Evolutionary conservation across 2,888 invertebrate species (phyloP).

Genomic region (Mesorhabditis belari): DNA sequence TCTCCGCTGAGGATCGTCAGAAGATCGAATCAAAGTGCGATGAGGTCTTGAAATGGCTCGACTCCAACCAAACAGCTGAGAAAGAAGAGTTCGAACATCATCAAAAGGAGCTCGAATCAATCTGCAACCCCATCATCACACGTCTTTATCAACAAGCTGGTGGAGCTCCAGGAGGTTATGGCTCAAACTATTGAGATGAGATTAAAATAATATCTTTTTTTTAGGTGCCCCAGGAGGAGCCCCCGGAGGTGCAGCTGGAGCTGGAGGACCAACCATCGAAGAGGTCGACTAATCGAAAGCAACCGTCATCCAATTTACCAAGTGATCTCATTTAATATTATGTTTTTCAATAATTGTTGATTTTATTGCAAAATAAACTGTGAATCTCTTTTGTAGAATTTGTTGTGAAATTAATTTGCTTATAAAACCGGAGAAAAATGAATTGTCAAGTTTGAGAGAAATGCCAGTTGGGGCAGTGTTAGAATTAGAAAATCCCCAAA

Average conservation of each 20-base stretch:
- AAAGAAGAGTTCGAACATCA: slow-evolving; percentile 59
- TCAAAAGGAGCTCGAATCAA: slow-evolving; percentile 82
- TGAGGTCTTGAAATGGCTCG: slow-evolving; percentile 71
- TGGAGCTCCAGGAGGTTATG: slow-evolving; percentile 59
- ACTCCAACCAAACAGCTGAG: slow-evolving; percentile 69
- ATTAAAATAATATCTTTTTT: too few species aligned
- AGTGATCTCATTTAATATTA: too few species aligned
- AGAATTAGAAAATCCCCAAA: too few species aligned
- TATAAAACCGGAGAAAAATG: too few species aligned
- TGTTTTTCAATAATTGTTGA: too few species aligned
- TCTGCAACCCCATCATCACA: slow-evolving; percentile 89
- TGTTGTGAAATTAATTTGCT: too few species aligned
- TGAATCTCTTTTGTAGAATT: too few species aligned
- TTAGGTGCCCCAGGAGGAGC: slow-evolving; percentile 64
- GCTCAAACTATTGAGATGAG: too few species aligned
- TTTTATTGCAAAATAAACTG: too few species aligned
- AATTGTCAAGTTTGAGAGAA: too few species aligned
- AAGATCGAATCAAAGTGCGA: slow-evolving; percentile 80
- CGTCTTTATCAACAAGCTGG: slow-evolving; percentile 81
- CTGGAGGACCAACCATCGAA: slow-evolving; percentile 58
- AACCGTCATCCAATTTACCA: not conserved
- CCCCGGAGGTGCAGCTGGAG: slow-evolving; percentile 62
- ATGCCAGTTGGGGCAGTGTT: too few species aligned
- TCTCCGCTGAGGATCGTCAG: slow-evolving; percentile 69
- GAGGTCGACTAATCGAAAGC: slow-evolving; percentile 62